These are phyloP conservation scores for Colinus virginianus DNA, from an alignment of 2,113 vertebrate genomes.

Conservation along the genomic window DNA sequence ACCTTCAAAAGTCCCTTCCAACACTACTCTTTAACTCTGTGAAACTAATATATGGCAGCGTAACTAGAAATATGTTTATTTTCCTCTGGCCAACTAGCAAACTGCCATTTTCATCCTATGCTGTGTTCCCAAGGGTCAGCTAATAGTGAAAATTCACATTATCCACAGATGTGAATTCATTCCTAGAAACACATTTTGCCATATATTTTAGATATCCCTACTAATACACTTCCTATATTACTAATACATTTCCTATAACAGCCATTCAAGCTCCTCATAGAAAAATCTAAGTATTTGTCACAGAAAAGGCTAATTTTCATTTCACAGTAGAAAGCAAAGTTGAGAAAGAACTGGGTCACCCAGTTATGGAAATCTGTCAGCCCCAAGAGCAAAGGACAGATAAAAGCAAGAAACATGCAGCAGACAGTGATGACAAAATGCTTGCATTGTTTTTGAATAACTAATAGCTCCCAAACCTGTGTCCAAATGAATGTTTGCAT, in stretches of 20 bases:
- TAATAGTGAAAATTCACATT: not conserved
- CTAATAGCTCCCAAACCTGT: not conserved
- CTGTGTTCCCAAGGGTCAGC: not conserved
- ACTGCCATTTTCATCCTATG: not conserved
- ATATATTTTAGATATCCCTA: not conserved
- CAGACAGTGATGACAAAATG: constrained; percentile 51
- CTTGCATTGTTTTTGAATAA: not conserved
- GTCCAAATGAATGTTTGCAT: constrained; percentile 49
- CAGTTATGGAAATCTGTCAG: constrained; percentile 60
- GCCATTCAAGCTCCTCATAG: not conserved
- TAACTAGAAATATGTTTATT: not conserved
- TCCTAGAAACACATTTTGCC: not conserved
- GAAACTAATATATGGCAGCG: not conserved
- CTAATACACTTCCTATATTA: not conserved
- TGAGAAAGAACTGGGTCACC: constrained; percentile 42
- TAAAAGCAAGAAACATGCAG: constrained; percentile 22
- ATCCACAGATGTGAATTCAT: not conserved
- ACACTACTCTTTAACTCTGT: not conserved
- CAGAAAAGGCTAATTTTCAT: constrained; percentile 39
- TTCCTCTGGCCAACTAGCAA: not conserved
- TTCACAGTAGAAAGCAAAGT: constrained; percentile 36
- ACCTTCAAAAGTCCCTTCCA: not conserved
- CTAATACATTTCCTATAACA: not conserved
- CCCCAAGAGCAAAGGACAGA: constrained; percentile 51
- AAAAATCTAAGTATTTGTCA: not conserved